Evolutionary conservation across 2,888 invertebrate genomes (phyloP), one percentile per base, ranked within the genome.

Genomic region (Caenorhabditis sp.): DNA sequence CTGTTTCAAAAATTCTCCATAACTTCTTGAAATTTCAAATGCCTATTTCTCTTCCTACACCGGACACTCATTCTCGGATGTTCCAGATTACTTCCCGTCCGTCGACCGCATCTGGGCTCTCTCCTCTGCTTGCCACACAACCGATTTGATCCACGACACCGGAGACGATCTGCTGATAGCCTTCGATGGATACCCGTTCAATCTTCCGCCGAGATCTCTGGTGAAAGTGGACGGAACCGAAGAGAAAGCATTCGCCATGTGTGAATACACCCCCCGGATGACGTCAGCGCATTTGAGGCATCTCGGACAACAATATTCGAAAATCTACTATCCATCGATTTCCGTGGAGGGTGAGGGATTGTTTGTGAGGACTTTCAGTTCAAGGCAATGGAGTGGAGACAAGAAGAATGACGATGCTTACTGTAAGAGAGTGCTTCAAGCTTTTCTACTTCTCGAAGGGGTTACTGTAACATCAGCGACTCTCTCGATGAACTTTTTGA

Each of bases 251-350:
- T 26, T 26, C 14, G 54, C 26, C 6, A 4, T 54, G 6, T 54
- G 54, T 54, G 54, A 54, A 54, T 54, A 24, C 4, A 6, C 24
- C 26, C 54, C 54, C 1, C 8, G 4, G 7, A 54, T 54, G 14
- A 54, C 54, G 22, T 0, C 26, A 14, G 54, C 54, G 12, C 54
- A 54, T 54, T 54, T 54, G 54, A 26, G 6, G 2, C 12, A 12
- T 54, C 26, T 54, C 24, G 26, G 54, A 14, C 0, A 58, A 31
- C 28, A 14, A n/a, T 31, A 28, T n/a, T 58, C 31, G 26, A 6
- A 58, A 58, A 58, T 58, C 7, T 58, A 58, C n/a, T 58, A 16
- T 31, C 31, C 56, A 1, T n/a, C 56, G n/a, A 31, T 58, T 31
- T 10, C 5, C 4, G 6, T n/a, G 8, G 56, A 58, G n/a, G n/a